These are phyloP conservation scores for Bos indicus DNA, from an alignment of 2,113 vertebrate genomes.

Conservation along the genomic window DNA sequence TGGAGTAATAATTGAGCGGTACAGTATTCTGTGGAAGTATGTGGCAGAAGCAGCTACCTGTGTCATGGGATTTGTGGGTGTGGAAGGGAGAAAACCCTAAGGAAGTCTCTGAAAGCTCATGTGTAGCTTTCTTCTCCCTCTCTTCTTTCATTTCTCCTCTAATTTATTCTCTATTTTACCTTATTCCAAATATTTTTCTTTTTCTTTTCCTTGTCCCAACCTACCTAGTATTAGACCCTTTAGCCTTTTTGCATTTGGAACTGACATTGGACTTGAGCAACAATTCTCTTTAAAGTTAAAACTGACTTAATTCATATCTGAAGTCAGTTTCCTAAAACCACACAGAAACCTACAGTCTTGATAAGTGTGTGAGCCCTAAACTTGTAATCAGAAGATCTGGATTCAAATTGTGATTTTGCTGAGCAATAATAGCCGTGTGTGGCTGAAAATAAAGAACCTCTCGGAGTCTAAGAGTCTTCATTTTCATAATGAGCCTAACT, in stretches of 20 bases:
- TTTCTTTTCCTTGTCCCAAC: neutral
- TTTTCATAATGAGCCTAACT: neutral
- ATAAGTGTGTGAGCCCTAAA: neutral
- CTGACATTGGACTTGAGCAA: neutral
- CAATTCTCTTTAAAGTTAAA: neutral
- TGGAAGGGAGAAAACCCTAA: neutral
- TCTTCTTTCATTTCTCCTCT: neutral
- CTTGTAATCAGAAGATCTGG: neutral
- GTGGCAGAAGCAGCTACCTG: neutral
- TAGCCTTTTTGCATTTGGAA: neutral
- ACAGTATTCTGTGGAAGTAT: neutral
- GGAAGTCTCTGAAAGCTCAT: neutral
- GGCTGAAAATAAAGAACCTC: neutral
- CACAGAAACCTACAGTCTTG: neutral
- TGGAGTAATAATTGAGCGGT: neutral
- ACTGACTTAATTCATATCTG: neutral
- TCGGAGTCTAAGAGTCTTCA: neutral
- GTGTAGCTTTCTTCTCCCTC: neutral
- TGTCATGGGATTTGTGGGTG: neutral
- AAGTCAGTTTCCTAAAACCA: neutral
- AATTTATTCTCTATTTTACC: neutral
- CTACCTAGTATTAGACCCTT: neutral
- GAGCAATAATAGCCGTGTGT: neutral
- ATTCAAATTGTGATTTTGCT: neutral
- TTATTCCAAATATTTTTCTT: neutral